phyloP scores from a whole-genome alignment of 2,113 vertebrate species.

The Heterocephalus glaber region DNA sequence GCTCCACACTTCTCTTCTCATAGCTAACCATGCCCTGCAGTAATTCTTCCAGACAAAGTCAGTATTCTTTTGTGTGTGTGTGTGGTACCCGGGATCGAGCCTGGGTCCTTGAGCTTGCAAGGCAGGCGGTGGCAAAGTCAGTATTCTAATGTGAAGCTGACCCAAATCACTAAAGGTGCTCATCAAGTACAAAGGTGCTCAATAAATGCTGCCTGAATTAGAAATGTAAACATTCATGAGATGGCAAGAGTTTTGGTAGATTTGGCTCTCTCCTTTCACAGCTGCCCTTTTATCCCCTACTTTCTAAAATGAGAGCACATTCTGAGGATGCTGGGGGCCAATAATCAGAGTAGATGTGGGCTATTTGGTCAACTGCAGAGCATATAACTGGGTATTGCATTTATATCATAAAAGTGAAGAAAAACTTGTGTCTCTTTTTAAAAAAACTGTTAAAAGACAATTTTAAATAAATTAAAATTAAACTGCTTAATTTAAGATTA shows the following conservation, averaged over 20 bases:
- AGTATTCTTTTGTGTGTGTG: too few species aligned
- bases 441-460: conserved; percentile 19
- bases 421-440: not conserved
- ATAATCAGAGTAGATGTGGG: not conserved
- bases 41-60: conserved; percentile 6
- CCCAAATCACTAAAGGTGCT: not conserved
- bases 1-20: not conserved
- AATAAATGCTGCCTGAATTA: conserved; percentile 37
- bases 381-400: not conserved
- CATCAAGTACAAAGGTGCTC: conserved; percentile 19
- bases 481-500: conserved; percentile 48
- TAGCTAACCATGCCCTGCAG: not conserved
- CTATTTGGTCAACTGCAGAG: not conserved
- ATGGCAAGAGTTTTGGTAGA: not conserved
- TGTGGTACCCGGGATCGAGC: too few species aligned
- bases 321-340: not conserved
- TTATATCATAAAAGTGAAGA: not conserved
- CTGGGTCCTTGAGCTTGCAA: too few species aligned
- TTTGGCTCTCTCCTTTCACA: not conserved
- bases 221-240: not conserved
- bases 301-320: conserved; percentile 27
- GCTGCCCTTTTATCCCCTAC: not conserved
- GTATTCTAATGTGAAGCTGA: not conserved
- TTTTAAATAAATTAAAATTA: conserved; percentile 53
- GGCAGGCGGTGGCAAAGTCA: too few species aligned